phyloP scores from a whole-genome alignment of 2,888 invertebrate genomes.

The Philereme vetulata region DNA sequence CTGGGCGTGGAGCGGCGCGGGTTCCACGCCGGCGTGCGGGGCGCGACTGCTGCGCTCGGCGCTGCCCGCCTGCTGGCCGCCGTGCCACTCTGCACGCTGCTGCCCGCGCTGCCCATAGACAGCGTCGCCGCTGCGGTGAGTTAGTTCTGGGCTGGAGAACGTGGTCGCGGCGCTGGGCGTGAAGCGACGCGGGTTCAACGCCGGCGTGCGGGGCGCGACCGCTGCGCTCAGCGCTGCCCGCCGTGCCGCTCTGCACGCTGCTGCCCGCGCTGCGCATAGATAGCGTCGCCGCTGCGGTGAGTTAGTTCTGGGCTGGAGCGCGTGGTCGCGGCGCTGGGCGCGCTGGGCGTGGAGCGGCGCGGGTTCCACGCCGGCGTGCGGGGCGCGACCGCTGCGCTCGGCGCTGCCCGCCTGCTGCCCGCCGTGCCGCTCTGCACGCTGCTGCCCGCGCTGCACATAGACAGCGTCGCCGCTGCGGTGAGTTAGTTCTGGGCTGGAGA shows the following conservation, averaged over 20 bases:
- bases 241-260: constrained; percentile 85
- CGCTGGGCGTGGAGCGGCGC: constrained; percentile 5
- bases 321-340: constrained; percentile 7
- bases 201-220: constrained; percentile 85
- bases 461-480: constrained; percentile 7
- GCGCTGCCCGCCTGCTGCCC: constrained; percentile 77
- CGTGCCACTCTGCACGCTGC: constrained; percentile 85
- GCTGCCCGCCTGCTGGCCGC: constrained; percentile 75
- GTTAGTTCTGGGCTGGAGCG: not conserved
- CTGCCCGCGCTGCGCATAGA: constrained; percentile 10
- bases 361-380: constrained; percentile 31
- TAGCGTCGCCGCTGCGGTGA: constrained; percentile 7
- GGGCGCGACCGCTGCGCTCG: constrained; percentile 86
- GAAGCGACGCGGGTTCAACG: constrained; percentile 13
- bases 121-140: constrained; percentile 8
- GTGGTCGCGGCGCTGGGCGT: constrained; percentile 8
- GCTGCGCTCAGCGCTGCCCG: constrained; percentile 73
- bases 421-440: constrained; percentile 85
- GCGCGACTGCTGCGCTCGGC: constrained; percentile 86
- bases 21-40: constrained; percentile 50
- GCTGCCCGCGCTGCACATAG: constrained; percentile 12
- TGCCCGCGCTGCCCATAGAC: constrained; percentile 8
- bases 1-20: constrained; percentile 8
- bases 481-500: not conserved
- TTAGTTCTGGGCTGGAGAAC: not conserved